Evolutionary conservation across 2,888 invertebrate species (phyloP), one percentile per base, ranked within the genome.

Genomic region (Drosophila falleni): DNA sequence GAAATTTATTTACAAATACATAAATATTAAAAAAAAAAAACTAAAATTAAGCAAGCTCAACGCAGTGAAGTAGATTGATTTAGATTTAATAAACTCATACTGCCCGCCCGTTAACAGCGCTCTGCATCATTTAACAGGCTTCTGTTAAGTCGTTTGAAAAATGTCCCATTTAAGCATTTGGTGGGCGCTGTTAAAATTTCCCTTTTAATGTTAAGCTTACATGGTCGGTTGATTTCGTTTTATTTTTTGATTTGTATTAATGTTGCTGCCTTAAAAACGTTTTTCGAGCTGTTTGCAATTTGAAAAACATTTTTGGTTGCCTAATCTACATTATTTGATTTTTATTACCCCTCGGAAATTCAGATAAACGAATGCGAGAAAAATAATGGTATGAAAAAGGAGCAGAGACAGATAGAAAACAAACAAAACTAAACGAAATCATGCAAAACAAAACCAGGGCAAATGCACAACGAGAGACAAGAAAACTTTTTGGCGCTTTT

Each of bases 301-400:
- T 53, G 33, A n/a, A 73, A 63, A 56, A 49, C 49, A 58, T 68
- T 60, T 70, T 56, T 35, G n/a, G 66, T 54, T 39, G 41, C 44
- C 63, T 75, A 74, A 78, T 76, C 78, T 78, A 74, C 76, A 62
- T 76, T 51, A 74, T 74, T 53, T 78, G 64, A 76, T 74, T 78
- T 78, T 78, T 74, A 76, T 76, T 69, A 51, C 50, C 47, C 5
- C 69, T 55, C 64, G 63, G 71, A 85, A 79, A 73, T 59, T 71
- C 64, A 79, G 81, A 78, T 87, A 77, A 80, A 80, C 70, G 69
- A 65, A 53, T 64, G 65, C 33, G 46, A 60, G 65, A 46, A 50
- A 64, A 74, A 81, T 74, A 70, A 81, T 81, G 81, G 71, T 66
- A 72, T 75, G 39, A 62, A 61, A 42, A 50, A 56, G 37, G 50